phyloP scores from a whole-genome alignment of 92 coral and sea anemone genomes.

The Epizoanthus rinbou region DNA sequence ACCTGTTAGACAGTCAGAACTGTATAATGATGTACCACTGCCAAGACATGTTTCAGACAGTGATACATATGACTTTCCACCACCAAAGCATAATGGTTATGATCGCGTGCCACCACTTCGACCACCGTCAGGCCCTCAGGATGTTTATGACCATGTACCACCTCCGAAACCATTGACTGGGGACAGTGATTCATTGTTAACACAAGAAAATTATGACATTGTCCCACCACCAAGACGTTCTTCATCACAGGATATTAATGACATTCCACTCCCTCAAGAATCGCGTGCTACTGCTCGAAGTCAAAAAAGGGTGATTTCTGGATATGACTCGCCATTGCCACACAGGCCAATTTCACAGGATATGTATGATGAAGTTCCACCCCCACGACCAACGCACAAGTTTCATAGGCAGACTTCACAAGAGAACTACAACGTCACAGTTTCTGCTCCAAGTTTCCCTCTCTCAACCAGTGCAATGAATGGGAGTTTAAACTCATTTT shows the following conservation, averaged over 20 bases:
- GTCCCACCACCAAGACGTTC: constrained; percentile 57
- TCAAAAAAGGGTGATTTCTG: constrained; percentile 7
- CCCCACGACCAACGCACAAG: constrained; percentile 30
- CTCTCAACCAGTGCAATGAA: constrained; percentile 25
- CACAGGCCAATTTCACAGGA: constrained; percentile 48
- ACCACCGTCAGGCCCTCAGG: constrained; percentile 37
- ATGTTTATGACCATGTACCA: constrained; percentile 71
- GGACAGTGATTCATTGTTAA: constrained; percentile 35
- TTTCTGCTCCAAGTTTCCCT: constrained; percentile 57
- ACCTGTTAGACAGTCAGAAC: neutral
- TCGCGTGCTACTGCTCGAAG: constrained; percentile 14
- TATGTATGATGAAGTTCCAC: constrained; percentile 60
- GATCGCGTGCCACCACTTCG: constrained; percentile 44
- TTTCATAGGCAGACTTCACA: constrained; percentile 53
- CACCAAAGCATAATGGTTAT: constrained; percentile 18
- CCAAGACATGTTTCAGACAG: constrained; percentile 45
- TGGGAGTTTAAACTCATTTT: constrained; percentile 38
- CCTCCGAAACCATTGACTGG: constrained; percentile 52
- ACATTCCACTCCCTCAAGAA: constrained; percentile 1
- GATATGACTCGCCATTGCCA: neutral
- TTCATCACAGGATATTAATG: constrained; percentile 27
- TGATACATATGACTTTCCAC: constrained; percentile 50
- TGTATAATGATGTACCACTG: constrained; percentile 52
- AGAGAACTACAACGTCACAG: constrained; percentile 66
- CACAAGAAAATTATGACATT: constrained; percentile 56